Percentiles rank a stretch among this genome's conserved stretches.
Evolutionary conservation across 2,888 invertebrate species (phyloP).

Genomic region (Sabatieria punctata): DNA sequence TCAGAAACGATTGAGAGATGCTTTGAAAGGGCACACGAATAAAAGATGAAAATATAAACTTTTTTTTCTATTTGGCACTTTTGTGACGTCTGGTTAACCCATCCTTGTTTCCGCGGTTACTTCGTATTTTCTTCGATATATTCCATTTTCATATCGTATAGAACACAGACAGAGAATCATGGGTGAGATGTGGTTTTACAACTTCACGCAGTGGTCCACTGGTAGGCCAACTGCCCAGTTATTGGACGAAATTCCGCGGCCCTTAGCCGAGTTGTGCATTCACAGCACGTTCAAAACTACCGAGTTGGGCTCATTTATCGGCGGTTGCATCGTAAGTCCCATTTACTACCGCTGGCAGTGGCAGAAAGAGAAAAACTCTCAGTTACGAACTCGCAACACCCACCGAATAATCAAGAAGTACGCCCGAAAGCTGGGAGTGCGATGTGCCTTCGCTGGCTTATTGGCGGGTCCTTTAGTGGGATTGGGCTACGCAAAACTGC

Average conservation of each 20-base stretch:
- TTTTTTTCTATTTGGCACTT: no score
- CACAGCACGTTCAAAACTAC: background rate
- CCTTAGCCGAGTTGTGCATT: background rate
- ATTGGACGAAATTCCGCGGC: background rate
- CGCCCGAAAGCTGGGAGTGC: background rate
- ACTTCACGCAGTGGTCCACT: background rate
- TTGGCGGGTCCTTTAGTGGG: no score
- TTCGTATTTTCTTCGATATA: no score
- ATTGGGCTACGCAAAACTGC: no score
- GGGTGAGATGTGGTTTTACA: background rate
- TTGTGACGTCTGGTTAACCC: no score
- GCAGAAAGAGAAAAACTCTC: no score
- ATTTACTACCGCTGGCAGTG: background rate
- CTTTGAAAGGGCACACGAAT: no score
- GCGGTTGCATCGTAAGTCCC: background rate
- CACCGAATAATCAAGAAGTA: background rate
- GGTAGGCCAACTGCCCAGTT: background rate
- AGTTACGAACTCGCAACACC: no score
- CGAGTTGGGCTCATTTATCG: background rate
- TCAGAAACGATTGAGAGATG: background rate
- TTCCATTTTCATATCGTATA: no score
- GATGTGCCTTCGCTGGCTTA: no score
- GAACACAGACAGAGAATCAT: background rate
- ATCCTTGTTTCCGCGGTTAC: no score
- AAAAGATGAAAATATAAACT: no score